phyloP scores from a whole-genome alignment of 2,888 invertebrate genomes.

The Molorchus minor region DNA sequence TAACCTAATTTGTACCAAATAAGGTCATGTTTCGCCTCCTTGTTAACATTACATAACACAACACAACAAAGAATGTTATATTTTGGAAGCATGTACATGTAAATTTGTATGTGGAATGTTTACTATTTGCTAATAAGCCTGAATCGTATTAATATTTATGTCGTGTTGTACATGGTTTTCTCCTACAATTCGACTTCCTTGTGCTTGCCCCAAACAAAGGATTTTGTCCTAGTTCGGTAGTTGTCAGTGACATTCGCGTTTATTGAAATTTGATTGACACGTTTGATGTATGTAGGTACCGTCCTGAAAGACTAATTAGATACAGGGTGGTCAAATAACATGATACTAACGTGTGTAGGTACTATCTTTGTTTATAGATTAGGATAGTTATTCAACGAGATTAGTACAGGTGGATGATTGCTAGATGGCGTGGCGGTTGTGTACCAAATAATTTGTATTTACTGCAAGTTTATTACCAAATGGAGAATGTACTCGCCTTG shows the following conservation, averaged over 20 bases:
- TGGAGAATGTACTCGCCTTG: too few relatives aligned
- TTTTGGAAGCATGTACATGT: background rate
- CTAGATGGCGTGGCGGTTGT: too few relatives aligned
- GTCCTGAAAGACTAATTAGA: background rate
- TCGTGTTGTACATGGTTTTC: constrained; percentile 1
- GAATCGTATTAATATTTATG: constrained; percentile 4
- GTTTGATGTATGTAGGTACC: background rate
- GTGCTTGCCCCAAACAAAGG: constrained; percentile 6
- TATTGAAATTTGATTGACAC: background rate
- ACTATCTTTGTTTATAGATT: too few relatives aligned
- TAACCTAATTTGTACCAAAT: background rate
- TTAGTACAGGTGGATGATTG: too few relatives aligned
- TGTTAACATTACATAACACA: constrained; percentile 6
- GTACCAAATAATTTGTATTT: too few relatives aligned
- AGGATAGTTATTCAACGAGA: too few relatives aligned
- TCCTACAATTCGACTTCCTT: constrained; percentile 9
- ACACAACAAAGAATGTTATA: background rate
- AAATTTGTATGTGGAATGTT: constrained; percentile 9
- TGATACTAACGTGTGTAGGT: too few relatives aligned
- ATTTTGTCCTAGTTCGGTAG: background rate
- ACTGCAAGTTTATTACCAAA: too few relatives aligned
- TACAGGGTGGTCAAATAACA: too few relatives aligned
- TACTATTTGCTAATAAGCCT: constrained; percentile 2
- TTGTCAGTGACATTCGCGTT: background rate
- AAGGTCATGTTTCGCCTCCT: constrained; percentile 9